Conservation (phyloP, 2,113 vertebrate genomes). For the Apodemus speciosus region DNA sequence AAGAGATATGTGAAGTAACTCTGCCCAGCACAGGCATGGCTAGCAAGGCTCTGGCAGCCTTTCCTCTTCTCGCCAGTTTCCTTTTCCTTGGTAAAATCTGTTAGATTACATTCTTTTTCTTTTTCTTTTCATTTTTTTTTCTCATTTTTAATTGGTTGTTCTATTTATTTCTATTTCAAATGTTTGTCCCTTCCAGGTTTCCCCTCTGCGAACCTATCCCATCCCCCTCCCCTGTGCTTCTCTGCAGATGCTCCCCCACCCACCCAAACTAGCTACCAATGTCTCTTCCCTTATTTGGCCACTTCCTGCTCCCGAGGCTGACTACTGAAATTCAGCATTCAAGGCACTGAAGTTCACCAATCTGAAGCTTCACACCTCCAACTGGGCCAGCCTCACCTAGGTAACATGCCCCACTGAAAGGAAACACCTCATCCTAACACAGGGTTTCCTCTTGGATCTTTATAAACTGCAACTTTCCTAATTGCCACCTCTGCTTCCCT, state of each 20-base stretch:
- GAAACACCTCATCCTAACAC: not conserved
- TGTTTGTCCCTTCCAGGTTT: too few species aligned
- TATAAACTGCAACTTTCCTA: too few species aligned
- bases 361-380: too few species aligned
- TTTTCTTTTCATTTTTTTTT: too few species aligned
- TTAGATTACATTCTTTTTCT: not conserved
- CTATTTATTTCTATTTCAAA: too few species aligned
- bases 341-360: not conserved
- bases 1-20: not conserved
- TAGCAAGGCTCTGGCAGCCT: not conserved
- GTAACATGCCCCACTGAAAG: not conserved
- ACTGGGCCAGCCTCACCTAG: too few species aligned
- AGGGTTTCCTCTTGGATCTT: not conserved
- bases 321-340: not conserved
- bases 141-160: too few species aligned
- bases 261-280: not conserved
- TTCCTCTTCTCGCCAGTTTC: not conserved
- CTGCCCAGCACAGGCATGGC: not conserved
- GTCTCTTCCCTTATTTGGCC: not conserved
- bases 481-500: too few species aligned
- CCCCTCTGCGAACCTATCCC: too few species aligned
- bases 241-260: too few species aligned
- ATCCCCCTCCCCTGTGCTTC: too few species aligned
- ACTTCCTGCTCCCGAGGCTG: not conserved
- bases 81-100: not conserved